Evolutionary conservation across 2,113 vertebrate species (phyloP).

Genomic region (Aldabrachelys gigantea): DNA sequence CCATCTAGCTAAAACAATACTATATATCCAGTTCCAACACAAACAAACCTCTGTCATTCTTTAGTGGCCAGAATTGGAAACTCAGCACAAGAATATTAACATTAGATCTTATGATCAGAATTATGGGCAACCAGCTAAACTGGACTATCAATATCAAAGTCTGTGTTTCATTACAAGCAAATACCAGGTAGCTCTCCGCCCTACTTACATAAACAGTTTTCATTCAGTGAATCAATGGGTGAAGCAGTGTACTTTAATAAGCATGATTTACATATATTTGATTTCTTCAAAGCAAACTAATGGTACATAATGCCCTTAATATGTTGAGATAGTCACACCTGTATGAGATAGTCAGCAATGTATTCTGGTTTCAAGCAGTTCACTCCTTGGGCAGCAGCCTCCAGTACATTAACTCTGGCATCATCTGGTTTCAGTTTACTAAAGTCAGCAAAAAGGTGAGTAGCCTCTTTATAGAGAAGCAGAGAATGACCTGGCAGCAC

Average conservation of each 20-base stretch:
- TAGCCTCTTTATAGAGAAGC: constrained; percentile 85
- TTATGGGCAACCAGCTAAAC: not conserved
- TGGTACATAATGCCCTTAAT: rapidly evolving
- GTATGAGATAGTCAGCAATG: constrained; percentile 96
- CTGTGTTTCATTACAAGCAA: not conserved
- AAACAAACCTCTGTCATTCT: not conserved
- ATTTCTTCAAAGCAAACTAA: not conserved
- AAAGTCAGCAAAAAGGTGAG: constrained; percentile 94
- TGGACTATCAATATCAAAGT: not conserved
- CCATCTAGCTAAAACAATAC: not conserved
- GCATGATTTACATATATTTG: not conserved
- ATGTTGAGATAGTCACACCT: constrained; percentile 77
- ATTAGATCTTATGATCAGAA: not conserved
- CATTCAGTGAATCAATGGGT: not conserved
- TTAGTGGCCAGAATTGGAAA: not conserved
- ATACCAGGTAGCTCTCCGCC: not conserved
- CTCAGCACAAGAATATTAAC: not conserved
- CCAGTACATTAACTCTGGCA: constrained; percentile 80
- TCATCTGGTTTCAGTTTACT: constrained; percentile 89
- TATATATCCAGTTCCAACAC: not conserved
- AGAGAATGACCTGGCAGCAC: constrained; percentile 86
- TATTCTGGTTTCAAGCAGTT: constrained; percentile 93
- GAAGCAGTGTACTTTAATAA: not conserved
- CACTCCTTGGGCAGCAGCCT: constrained; percentile 86
- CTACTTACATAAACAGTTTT: not conserved